A percentile compares a stretch with the other conserved stretches of the same genome.
Evolutionary conservation across 1,140 invertebrate species (phyloP).

Genomic region (Brachionus sp.): DNA sequence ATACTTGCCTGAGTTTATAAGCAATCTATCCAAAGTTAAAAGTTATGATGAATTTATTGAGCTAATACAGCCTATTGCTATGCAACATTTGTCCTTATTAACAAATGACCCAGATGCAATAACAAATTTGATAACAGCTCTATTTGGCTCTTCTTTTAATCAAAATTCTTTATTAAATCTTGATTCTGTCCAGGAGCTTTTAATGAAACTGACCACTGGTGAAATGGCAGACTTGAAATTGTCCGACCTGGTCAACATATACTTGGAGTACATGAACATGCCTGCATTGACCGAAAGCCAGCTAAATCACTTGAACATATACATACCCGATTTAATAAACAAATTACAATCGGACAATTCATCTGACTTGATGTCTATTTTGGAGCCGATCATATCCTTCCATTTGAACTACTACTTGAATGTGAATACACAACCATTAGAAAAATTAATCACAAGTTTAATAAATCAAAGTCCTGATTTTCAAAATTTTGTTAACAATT

Average conservation of each 20-base stretch:
- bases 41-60: neutral
- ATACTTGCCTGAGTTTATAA: neutral
- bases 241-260: neutral
- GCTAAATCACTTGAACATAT: neutral
- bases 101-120: neutral
- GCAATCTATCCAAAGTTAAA: neutral
- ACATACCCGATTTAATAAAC: neutral
- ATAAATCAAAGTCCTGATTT: neutral
- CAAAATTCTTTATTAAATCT: neutral
- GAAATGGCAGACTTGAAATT: neutral
- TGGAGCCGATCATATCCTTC: neutral
- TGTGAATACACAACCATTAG: neutral
- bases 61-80: neutral
- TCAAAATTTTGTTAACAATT: neutral
- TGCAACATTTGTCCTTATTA: neutral
- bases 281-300: neutral
- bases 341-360: neutral
- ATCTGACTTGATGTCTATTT: neutral
- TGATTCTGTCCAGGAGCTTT: neutral
- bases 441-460: neutral
- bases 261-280: neutral
- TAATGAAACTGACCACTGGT: neutral
- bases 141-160: neutral
- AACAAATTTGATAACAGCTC: neutral
- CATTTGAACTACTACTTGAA: constrained; percentile 16